Conservation (phyloP, 2,888 invertebrate species). For the Drosophila quinaria region DNA sequence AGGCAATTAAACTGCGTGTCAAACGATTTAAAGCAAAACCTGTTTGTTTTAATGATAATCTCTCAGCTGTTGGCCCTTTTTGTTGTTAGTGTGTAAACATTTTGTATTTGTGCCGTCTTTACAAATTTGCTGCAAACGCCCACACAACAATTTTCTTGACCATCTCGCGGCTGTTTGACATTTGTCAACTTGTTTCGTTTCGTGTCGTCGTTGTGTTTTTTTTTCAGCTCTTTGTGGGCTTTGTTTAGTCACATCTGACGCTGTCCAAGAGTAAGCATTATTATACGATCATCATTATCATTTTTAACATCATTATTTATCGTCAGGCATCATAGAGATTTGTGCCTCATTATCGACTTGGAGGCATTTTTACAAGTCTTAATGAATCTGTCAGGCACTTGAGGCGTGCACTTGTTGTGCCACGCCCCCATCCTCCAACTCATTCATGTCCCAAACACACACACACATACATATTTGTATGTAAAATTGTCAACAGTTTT, state of each 20-base stretch:
- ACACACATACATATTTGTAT: neutral
- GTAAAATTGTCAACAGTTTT: conserved; percentile 59
- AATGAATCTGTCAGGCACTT: conserved; percentile 78
- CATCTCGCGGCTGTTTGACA: conserved; percentile 71
- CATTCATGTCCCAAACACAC: conserved; percentile 57
- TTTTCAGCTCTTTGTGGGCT: conserved; percentile 28
- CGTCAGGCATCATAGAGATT: conserved; percentile 33
- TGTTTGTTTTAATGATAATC: neutral
- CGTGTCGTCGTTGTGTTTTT: conserved; percentile 8
- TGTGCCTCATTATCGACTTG: conserved; percentile 55
- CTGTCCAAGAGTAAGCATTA: conserved; percentile 33
- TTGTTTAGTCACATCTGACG: conserved; percentile 53
- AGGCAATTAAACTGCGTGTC: neutral
- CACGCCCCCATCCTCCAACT: conserved; percentile 57
- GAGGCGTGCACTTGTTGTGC: conserved; percentile 61
- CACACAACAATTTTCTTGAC: conserved; percentile 28
- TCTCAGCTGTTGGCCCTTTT: conserved; percentile 26
- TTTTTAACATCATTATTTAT: conserved; percentile 1
- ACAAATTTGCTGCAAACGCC: conserved; percentile 59
- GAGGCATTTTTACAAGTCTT: conserved; percentile 53
- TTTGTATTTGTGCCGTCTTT: conserved; percentile 45
- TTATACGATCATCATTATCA: conserved; percentile 10
- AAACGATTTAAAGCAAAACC: neutral
- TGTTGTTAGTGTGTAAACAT: neutral
- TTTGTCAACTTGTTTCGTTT: conserved; percentile 67